Evolutionary conservation across 53 echinoderm and acorn worm species (phyloP).

Genomic region (Holothuria leucospilota): DNA sequence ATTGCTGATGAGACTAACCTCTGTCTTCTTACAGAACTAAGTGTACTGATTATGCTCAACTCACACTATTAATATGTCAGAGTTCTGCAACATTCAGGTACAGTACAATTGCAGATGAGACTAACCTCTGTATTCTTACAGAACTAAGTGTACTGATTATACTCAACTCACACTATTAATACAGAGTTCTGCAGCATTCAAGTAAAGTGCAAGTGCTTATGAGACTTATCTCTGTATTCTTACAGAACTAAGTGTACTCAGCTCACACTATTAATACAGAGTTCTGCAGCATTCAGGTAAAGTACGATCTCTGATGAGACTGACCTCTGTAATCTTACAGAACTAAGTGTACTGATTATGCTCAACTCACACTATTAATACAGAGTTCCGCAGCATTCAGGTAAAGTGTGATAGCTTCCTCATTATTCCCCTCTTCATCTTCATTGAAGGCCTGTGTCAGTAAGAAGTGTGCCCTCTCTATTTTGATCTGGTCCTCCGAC

Average conservation of each 20-base stretch:
- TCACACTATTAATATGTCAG: constrained; percentile 81
- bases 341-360: too few relatives aligned
- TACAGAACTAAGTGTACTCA: too few relatives aligned
- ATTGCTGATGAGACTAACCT: too few relatives aligned
- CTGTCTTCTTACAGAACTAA: too few relatives aligned
- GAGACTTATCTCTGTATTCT: too few relatives aligned
- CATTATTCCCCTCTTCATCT: constrained; percentile 75
- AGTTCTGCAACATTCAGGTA: constrained; percentile 93
- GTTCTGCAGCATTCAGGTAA: constrained; percentile 91
- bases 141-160: too few relatives aligned
- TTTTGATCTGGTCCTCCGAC: constrained; percentile 70
- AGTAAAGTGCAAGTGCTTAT: constrained; percentile 77
- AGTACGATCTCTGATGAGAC: constrained; percentile 59
- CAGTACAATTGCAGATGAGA: constrained; percentile 78
- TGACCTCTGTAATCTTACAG: too few relatives aligned
- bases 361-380: constrained; percentile 71
- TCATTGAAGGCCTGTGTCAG: constrained; percentile 87
- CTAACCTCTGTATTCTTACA: too few relatives aligned
- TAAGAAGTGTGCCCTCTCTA: constrained; percentile 82
- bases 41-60: too few relatives aligned
- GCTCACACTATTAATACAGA: constrained; percentile 79
- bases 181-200: constrained; percentile 94
- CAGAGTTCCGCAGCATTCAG: constrained; percentile 94
- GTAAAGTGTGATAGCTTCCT: constrained; percentile 83
- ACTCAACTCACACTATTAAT: constrained; percentile 63